A percentile compares a stretch with the other conserved stretches of the same genome.
phyloP scores from a whole-genome alignment of 2,113 vertebrate genomes.

The Salvelinus namaycush region DNA sequence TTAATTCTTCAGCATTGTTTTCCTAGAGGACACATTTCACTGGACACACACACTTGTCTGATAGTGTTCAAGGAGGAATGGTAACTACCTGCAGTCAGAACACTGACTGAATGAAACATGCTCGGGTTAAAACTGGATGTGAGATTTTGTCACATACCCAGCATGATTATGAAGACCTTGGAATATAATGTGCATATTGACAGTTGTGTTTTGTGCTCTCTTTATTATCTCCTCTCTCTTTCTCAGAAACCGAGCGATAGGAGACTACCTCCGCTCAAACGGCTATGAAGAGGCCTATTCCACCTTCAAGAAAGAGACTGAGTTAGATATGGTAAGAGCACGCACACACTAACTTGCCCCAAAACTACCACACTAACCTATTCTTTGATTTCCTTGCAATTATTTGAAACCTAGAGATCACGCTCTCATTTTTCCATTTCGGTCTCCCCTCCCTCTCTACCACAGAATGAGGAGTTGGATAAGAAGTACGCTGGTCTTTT shows the following conservation, averaged over 20 bases:
- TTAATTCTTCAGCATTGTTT: not conserved
- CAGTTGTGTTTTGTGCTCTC: not conserved
- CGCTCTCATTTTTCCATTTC: not conserved
- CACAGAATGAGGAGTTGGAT: constrained; percentile 98
- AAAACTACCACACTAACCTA: not conserved
- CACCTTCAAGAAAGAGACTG: constrained; percentile 98
- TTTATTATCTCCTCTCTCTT: not conserved
- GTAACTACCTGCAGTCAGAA: not conserved
- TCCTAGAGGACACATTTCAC: not conserved
- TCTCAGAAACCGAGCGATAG: constrained; percentile 97
- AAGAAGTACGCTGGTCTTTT: constrained; percentile 97
- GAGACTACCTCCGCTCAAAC: constrained; percentile 98
- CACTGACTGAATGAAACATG: not conserved
- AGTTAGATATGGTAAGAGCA: constrained; percentile 92
- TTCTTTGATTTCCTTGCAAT: not conserved
- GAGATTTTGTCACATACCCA: too few relatives aligned
- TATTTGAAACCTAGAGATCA: not conserved
- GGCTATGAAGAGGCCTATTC: constrained; percentile 98
- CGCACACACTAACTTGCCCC: not conserved
- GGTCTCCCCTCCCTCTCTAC: not conserved
- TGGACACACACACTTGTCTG: constrained; percentile 14
- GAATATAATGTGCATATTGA: too few relatives aligned
- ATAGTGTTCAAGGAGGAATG: too few relatives aligned
- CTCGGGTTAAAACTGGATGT: too few relatives aligned
- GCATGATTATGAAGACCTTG: too few relatives aligned